Conservation (phyloP, 2,797 vertebrate species). For the Anguilla pacifica region DNA sequence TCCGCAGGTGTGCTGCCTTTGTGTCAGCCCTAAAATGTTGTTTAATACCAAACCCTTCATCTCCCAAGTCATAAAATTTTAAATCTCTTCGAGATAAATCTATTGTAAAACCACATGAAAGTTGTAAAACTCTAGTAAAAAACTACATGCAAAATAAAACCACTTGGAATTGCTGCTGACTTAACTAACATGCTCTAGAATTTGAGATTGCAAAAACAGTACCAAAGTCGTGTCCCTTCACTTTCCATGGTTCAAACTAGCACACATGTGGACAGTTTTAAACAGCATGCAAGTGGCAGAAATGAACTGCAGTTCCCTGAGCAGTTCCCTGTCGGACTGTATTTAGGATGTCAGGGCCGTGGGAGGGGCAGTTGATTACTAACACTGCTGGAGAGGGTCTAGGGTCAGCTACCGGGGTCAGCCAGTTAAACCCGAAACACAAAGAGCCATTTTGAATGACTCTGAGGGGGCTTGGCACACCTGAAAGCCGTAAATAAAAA, state of each 20-base stretch:
- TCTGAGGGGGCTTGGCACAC: background rate
- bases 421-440: background rate
- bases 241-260: background rate
- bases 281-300: background rate
- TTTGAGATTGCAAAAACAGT: background rate
- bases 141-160: too few relatives aligned
- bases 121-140: too few relatives aligned
- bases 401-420: background rate
- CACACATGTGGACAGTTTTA: background rate
- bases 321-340: background rate
- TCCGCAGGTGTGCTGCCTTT: background rate
- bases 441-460: background rate
- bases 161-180: too few relatives aligned
- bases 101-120: too few relatives aligned
- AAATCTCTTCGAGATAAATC: too few relatives aligned
- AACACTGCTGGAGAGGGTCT: background rate
- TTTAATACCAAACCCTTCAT: too few relatives aligned
- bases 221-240: background rate
- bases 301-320: background rate
- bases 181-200: background rate
- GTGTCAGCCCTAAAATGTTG: too few relatives aligned
- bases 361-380: background rate
- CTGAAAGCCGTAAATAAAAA: background rate
- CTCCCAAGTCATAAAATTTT: too few relatives aligned
- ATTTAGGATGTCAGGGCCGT: background rate